Percentiles rank a stretch among this genome's conserved stretches.
Evolutionary conservation across 2,113 vertebrate genomes (phyloP).

Genomic region (mouse (Mus musculus)): DNA sequence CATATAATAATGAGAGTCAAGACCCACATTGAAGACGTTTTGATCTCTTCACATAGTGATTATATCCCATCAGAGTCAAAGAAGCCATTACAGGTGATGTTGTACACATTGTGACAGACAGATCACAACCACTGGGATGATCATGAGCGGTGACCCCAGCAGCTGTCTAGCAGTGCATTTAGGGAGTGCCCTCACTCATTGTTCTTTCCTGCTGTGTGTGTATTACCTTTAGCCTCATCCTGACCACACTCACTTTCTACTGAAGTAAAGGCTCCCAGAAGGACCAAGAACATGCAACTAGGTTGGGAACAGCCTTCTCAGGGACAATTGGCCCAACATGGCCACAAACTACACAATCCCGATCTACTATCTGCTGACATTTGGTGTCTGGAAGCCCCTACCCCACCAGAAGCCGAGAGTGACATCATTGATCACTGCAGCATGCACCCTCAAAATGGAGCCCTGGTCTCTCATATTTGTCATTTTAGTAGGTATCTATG

Average conservation of each 20-base stretch:
- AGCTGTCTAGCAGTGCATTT: background rate
- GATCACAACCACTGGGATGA: background rate
- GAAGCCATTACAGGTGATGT: background rate
- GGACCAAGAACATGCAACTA: background rate
- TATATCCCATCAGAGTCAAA: background rate
- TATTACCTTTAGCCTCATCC: background rate
- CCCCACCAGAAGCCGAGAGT: background rate
- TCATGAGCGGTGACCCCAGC: rapidly evolving
- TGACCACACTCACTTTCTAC: background rate
- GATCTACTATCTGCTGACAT: background rate
- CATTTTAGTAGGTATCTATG: background rate
- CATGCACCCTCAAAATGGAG: background rate
- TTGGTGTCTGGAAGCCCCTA: background rate
- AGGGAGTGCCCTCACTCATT: background rate
- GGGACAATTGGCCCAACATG: background rate
- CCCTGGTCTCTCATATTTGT: background rate
- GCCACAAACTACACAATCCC: background rate
- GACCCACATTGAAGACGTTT: background rate
- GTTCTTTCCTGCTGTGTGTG: background rate
- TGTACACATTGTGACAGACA: background rate
- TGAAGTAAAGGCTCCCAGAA: background rate
- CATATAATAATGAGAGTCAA: background rate
- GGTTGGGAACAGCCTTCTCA: background rate
- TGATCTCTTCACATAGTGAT: background rate
- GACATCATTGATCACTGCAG: background rate